Percentiles rank a stretch among this genome's conserved stretches.
phyloP scores from a whole-genome alignment of 2,797 vertebrate species.

The Lepilemur ruficaudatus region DNA sequence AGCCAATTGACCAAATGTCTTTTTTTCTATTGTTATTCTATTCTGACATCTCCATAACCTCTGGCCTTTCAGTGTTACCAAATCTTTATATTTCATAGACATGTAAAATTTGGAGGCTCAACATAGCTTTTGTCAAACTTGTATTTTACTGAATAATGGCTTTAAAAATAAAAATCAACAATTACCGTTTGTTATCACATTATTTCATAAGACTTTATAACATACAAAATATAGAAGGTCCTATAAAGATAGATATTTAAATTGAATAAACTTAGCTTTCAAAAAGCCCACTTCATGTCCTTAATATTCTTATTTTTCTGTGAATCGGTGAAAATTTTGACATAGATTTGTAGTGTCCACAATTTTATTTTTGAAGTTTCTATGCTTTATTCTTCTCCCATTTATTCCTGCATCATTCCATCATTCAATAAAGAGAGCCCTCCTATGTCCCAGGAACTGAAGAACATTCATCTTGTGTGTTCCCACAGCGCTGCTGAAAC shows the following conservation, averaged over 20 bases:
- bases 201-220: background rate
- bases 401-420: background rate
- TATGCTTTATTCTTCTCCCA: background rate
- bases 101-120: background rate
- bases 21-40: background rate
- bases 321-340: background rate
- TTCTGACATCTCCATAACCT: background rate
- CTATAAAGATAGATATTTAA: background rate
- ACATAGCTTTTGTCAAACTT: background rate
- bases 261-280: background rate
- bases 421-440: background rate
- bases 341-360: background rate
- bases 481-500: background rate
- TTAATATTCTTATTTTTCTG: background rate
- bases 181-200: background rate
- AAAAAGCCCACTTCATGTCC: background rate
- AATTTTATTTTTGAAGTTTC: background rate
- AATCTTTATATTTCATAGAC: background rate
- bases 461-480: background rate
- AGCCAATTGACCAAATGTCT: background rate
- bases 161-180: constrained; percentile 1
- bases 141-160: background rate
- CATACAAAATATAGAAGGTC: background rate
- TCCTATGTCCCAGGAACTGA: background rate
- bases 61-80: background rate